Base-by-base conservation (phyloP, 1,140 invertebrate genomes). In the Pseudobourletiella spinata region DNA sequence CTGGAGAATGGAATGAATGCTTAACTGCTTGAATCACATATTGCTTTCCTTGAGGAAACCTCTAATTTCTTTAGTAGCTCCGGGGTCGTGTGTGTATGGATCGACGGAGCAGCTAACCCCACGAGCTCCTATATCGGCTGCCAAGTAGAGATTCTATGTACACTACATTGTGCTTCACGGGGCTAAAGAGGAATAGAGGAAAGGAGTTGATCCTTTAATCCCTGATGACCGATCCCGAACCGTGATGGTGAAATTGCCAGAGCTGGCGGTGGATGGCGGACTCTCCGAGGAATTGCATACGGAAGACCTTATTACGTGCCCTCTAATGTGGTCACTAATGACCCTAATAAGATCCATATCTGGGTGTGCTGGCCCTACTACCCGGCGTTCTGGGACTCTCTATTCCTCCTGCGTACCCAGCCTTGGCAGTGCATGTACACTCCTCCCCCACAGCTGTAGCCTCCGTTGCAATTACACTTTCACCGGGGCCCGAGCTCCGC, bases 261-360 rank as follows among this genome's bases (percentile, higher is more conserved):
- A 16, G 8, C 3, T 24, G 51, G 14, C 35, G 44, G 25, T 43
- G 6, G 28, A 26, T 48, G 50, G 59, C 56, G 57, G 46, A 30
- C 50, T 63, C 64, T 66, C 64, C 20, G 22, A 59, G 64, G 64
- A 56, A 66, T 66, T 66, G 64, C 64, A 62, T 66, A 66, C 52
- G 64, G 57, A 66, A 63, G 59, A 66, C 59, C 46, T 62, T 63
- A 66, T 62, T 66, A 62, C 64, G 52, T 56, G 50, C 28, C 26
- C 59, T 62, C 52, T 66, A 66, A 66, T 66, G 60, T 63, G 64
- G 64, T 66, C 64, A 66, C 64, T 66, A 66, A 66, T 66, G 64
- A 66, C 64, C 56, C 51, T 66, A 66, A 66, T 60, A 66, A 66
- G 64, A 65, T 66, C 64, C 64, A 61, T 43, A 66, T 62, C 63